Evolutionary conservation across 2,797 vertebrate genomes (phyloP).

Genomic region (Coracias cyanogaster): DNA sequence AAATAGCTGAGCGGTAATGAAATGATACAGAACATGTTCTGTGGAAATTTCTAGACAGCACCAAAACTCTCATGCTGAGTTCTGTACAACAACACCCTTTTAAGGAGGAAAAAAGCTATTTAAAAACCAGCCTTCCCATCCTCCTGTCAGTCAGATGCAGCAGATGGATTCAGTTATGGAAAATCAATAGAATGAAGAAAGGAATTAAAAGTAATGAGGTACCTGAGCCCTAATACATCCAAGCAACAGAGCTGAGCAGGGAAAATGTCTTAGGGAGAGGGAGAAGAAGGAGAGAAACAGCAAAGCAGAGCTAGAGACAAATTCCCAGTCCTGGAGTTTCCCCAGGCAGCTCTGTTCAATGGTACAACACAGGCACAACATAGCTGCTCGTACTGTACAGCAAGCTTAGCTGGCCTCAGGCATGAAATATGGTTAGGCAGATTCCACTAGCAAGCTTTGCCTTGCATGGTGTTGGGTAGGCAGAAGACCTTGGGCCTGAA

Average conservation of each 20-base stretch:
- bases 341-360: neutral
- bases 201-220: conserved; percentile 40
- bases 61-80: conserved; percentile 43
- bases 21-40: conserved; percentile 56
- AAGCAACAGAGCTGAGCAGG: neutral
- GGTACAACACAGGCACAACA: neutral
- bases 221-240: neutral
- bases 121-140: conserved; percentile 8
- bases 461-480: neutral
- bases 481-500: neutral
- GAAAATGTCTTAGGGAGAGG: neutral
- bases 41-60: conserved; percentile 65
- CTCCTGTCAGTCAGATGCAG: neutral
- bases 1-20: conserved; percentile 62
- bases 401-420: neutral
- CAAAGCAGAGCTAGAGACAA: neutral
- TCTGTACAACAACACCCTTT: neutral
- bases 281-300: neutral
- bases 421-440: fast-evolving
- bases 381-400: neutral
- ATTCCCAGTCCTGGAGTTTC: neutral
- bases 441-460: neutral
- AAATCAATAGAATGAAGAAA: conserved; percentile 18
- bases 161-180: conserved; percentile 55
- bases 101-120: conserved; percentile 8